Percentiles rank a stretch among this genome's conserved stretches.
These are phyloP conservation scores for Dissostichus mawsoni DNA, from an alignment of 2,113 vertebrate genomes.

Conservation along the genomic window DNA sequence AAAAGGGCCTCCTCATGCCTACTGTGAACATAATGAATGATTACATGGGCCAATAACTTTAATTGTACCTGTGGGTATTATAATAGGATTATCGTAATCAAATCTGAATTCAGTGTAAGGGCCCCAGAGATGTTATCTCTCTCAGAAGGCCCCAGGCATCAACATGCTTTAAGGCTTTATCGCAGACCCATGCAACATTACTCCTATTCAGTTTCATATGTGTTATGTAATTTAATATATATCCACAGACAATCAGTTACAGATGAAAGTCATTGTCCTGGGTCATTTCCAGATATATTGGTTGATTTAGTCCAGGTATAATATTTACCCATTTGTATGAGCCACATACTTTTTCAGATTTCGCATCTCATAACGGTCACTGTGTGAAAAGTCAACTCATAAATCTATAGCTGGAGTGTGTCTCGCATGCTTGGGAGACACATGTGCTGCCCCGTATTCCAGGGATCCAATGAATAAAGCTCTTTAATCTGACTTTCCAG, in stretches of 20 bases:
- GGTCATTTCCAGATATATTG: background rate
- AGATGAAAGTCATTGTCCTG: background rate
- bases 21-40: background rate
- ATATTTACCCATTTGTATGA: background rate
- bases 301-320: background rate
- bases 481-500: background rate
- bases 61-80: background rate
- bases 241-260: background rate
- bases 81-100: background rate
- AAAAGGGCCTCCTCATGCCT: background rate
- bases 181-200: background rate
- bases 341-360: background rate
- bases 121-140: background rate
- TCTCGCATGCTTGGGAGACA: background rate
- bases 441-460: background rate
- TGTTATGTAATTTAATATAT: constrained; percentile 1
- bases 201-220: background rate
- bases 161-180: background rate
- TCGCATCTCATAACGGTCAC: background rate
- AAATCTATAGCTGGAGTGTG: background rate
- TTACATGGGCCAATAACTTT: background rate
- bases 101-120: background rate
- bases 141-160: background rate
- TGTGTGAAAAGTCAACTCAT: background rate
- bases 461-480: background rate